Evolutionary conservation across 2,797 vertebrate species (phyloP), one percentile per base, ranked within the genome.

Genomic region (Danio aesculapii): DNA sequence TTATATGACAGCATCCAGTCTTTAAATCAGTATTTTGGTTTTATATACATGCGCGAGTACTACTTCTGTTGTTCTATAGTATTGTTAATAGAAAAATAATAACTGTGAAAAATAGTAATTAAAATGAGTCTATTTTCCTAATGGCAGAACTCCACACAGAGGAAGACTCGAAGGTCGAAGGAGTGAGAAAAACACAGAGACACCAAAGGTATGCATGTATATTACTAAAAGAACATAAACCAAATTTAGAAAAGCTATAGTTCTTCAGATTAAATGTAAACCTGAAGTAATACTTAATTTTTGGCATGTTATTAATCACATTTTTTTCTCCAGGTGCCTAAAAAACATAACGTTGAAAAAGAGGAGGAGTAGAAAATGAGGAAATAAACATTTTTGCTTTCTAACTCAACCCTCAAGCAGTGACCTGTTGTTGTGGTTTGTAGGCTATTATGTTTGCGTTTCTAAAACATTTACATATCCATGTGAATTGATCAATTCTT

Each of bases 311-410:
- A 9, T 9, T 16, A 6, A n/a, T 74, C 61, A 17, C 77, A 63
- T 84, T 83, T 76, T 63, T 14, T 30, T 30, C 82, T 84, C 12
- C 87, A 93, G 91, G 81, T 90, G 64, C 89, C 92, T 68, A 94
- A 95, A 91, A 94, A 94, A 88, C 93, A 92, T 86, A 94, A 94
- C 82, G 89, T 92, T 80, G 93, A 95, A 63, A 92, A 93, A 79
- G 90, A 94, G 50, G 92, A 94, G 47, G 92, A 93, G 82, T 93
- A 86, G 82, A 82, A 62, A 10, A 67, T 16, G 46, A 81, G 57
- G 71, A 85, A 30, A 77, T 39, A 76, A 78, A 78, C 77, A 85
- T 89, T 89, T 90, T 68, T n/a, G 63, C 50, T 17, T 68, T 41
- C 55, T 6, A 47, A 62, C 30, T 30, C 30, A 30, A 30, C 1